Percentiles rank a stretch among this genome's conserved stretches.
Conservation (phyloP, 2,113 vertebrate genomes). For the Melanerpes formicivorus region DNA sequence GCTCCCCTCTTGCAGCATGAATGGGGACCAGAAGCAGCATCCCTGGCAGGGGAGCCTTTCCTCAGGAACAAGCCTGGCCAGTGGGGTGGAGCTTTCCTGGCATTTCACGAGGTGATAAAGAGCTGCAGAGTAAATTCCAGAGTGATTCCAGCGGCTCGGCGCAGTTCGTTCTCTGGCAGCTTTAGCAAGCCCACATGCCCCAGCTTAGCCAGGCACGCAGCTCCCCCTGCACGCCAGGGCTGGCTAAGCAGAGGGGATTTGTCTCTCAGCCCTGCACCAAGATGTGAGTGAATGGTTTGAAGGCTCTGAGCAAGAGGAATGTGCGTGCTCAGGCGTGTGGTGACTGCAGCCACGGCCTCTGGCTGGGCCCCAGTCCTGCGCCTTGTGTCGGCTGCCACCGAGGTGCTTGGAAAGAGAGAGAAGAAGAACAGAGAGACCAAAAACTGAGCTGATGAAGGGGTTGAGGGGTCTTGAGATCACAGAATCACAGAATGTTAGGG, state of each 20-base stretch:
- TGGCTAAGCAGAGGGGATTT: conserved; percentile 64
- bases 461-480: background rate
- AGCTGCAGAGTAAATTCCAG: conserved; percentile 63
- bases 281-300: conserved; percentile 62
- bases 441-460: background rate
- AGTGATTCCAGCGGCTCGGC: conserved; percentile 50
- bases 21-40: background rate
- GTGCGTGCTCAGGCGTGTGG: background rate
- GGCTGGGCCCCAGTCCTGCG: background rate
- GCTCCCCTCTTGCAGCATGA: background rate
- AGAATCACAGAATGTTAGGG: no score
- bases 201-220: conserved; percentile 40
- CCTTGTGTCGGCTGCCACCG: background rate
- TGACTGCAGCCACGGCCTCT: conserved; percentile 71
- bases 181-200: conserved; percentile 17
- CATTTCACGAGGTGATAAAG: conserved; percentile 76
- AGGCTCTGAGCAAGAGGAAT: conserved; percentile 76
- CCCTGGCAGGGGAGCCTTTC: background rate
- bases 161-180: conserved; percentile 19
- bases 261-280: conserved; percentile 75
- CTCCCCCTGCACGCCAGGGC: conserved; percentile 64
- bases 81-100: conserved; percentile 52
- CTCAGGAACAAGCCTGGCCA: background rate
- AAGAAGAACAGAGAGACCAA: background rate
- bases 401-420: background rate